A percentile compares a stretch with the other conserved stretches of the same genome.
phyloP scores from a whole-genome alignment of 2,797 vertebrate species.

The Hozukius guyotensis region DNA sequence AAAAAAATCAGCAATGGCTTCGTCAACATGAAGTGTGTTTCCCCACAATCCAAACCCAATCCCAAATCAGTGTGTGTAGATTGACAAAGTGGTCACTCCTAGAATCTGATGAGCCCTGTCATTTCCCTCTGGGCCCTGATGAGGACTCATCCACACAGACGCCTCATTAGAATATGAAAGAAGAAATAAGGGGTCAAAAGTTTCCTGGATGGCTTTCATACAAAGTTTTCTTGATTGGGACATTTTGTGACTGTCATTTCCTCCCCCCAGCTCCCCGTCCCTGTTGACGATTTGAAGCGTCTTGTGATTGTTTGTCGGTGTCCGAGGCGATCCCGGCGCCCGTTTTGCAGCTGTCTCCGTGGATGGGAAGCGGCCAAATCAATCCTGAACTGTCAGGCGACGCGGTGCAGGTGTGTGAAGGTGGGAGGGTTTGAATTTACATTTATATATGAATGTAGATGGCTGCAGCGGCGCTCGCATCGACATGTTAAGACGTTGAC shows the following conservation, averaged over 20 bases:
- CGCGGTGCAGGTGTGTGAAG: slow-evolving; percentile 46
- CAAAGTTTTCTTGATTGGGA: slow-evolving; percentile 71
- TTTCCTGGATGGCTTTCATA: slow-evolving; percentile 57
- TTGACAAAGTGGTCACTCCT: slow-evolving; percentile 63
- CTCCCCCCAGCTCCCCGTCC: background rate
- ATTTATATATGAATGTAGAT: slow-evolving; percentile 85
- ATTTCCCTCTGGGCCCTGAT: slow-evolving; percentile 56
- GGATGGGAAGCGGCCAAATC: slow-evolving; percentile 73
- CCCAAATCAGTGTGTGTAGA: slow-evolving; percentile 67
- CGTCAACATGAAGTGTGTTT: slow-evolving; percentile 59
- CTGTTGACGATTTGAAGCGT: slow-evolving; percentile 47
- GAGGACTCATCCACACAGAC: slow-evolving; percentile 44
- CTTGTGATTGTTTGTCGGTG: slow-evolving; percentile 65
- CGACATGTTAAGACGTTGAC: slow-evolving; percentile 85
- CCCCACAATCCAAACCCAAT: slow-evolving; percentile 55
- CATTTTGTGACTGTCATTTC: slow-evolving; percentile 64
- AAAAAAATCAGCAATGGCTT: slow-evolving; percentile 57
- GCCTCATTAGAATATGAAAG: slow-evolving; percentile 72
- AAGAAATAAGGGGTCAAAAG: slow-evolving; percentile 67
- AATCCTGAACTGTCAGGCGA: slow-evolving; percentile 80
- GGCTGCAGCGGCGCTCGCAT: slow-evolving; percentile 60
- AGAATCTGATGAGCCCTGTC: slow-evolving; percentile 63
- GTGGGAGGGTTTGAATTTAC: slow-evolving; percentile 61
- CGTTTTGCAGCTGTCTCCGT: slow-evolving; percentile 44
- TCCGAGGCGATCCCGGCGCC: slow-evolving; percentile 54